These are phyloP conservation scores for Acrobasis suavella DNA, from an alignment of 2,888 invertebrate genomes.

Conservation along the genomic window DNA sequence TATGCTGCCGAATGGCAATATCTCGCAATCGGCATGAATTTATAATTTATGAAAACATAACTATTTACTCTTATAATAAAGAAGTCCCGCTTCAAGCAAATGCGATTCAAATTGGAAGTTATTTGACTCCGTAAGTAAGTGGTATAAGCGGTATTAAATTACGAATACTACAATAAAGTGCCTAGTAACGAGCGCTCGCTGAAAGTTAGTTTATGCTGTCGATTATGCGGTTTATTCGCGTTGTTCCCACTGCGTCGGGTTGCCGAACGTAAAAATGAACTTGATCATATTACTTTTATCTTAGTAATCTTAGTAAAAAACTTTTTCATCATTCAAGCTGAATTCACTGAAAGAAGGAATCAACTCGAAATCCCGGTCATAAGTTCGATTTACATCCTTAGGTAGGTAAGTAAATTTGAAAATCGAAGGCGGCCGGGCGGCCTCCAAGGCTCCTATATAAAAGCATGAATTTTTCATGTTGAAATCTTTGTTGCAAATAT, in stretches of 20 bases:
- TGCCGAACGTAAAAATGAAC: neutral
- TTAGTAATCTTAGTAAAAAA: neutral
- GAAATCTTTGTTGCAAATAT: too few species aligned
- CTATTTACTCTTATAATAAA: slow-evolving; percentile 16
- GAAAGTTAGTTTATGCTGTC: slow-evolving; percentile 19
- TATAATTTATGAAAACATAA: slow-evolving; percentile 17
- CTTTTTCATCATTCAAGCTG: too few species aligned
- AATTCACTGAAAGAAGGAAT: too few species aligned
- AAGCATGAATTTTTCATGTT: too few species aligned
- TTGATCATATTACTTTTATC: neutral
- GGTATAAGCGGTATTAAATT: slow-evolving; percentile 18
- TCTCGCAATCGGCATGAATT: slow-evolving; percentile 17
- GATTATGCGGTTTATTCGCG: slow-evolving; percentile 17
- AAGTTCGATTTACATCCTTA: too few species aligned
- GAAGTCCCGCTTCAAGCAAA: slow-evolving; percentile 20
- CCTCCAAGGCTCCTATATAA: too few species aligned
- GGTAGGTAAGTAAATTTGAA: too few species aligned
- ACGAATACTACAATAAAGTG: slow-evolving; percentile 20
- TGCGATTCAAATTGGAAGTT: slow-evolving; percentile 21
- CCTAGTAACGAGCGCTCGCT: slow-evolving; percentile 17
- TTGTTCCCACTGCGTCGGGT: neutral
- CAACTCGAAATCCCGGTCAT: too few species aligned
- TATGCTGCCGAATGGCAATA: slow-evolving; percentile 3
- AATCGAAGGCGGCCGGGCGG: too few species aligned
- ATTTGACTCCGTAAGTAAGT: slow-evolving; percentile 17